phyloP scores from a whole-genome alignment of 1,140 invertebrate species.

The Drosophila grimshawi region DNA sequence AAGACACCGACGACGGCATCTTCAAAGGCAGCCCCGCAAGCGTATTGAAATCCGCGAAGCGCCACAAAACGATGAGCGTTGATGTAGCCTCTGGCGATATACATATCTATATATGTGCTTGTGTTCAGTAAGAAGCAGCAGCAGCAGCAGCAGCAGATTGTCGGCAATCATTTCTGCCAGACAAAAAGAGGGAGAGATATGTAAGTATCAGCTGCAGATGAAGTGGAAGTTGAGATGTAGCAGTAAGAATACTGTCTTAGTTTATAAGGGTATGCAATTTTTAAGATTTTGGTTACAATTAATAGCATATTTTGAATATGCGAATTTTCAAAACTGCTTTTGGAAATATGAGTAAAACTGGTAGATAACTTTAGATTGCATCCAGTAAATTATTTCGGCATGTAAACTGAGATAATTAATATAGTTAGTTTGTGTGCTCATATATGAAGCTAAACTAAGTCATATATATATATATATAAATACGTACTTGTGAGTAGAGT shows the following conservation, averaged over 20 bases:
- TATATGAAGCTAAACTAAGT: neutral
- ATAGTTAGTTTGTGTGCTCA: neutral
- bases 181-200: constrained; percentile 8
- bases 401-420: too few species aligned
- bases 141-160: constrained; percentile 10
- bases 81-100: constrained; percentile 46
- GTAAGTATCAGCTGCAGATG: constrained; percentile 2
- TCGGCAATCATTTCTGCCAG: constrained; percentile 53
- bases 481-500: too few species aligned
- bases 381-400: too few species aligned
- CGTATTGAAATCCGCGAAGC: constrained; percentile 46
- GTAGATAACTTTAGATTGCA: too few species aligned
- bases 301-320: too few species aligned
- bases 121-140: too few species aligned
- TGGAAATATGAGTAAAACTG: too few species aligned
- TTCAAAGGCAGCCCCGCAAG: constrained; percentile 65
- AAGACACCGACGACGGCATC: constrained; percentile 45
- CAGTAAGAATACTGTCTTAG: neutral
- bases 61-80: constrained; percentile 31
- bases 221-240: neutral
- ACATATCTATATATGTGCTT: neutral
- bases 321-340: too few species aligned
- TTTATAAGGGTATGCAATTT: too few species aligned
- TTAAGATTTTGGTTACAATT: too few species aligned
- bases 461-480: too few species aligned